These are phyloP conservation scores for Hypomesus transpacificus DNA, from an alignment of 2,113 vertebrate genomes.

Conservation along the genomic window DNA sequence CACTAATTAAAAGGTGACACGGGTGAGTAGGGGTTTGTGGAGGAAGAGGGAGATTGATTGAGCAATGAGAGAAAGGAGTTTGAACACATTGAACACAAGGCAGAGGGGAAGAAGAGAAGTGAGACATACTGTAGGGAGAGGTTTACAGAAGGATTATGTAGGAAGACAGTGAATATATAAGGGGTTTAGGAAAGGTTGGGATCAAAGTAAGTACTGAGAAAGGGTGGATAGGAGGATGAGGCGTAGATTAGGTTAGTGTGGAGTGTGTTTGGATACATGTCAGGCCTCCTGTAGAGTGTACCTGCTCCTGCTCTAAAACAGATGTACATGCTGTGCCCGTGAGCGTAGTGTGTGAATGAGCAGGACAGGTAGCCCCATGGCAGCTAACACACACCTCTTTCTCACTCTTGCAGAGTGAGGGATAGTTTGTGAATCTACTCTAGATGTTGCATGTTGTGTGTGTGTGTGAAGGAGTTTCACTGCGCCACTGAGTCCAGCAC, in stretches of 20 bases:
- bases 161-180: neutral
- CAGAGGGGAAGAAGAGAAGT: neutral
- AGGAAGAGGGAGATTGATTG: too few species aligned
- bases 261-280: slow-evolving; percentile 15
- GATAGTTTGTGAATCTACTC: slow-evolving; percentile 20
- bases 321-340: slow-evolving; percentile 50
- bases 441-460: too few species aligned
- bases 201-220: neutral
- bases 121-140: too few species aligned
- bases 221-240: neutral
- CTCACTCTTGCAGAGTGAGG: slow-evolving; percentile 13
- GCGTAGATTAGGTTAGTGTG: slow-evolving; percentile 3
- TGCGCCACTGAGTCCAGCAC: neutral
- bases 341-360: slow-evolving; percentile 37
- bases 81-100: too few species aligned
- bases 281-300: slow-evolving; percentile 1
- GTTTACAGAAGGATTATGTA: neutral
- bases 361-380: slow-evolving; percentile 23
- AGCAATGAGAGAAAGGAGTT: too few species aligned
- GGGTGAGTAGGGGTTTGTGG: neutral
- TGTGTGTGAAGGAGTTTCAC: neutral
- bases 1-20: too few species aligned
- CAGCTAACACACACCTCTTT: slow-evolving; percentile 14
- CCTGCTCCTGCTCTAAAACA: slow-evolving; percentile 25
- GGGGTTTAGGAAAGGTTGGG: neutral